Base-by-base conservation (phyloP, 2,888 invertebrate species). In the Phoenoteleia sp. region DNA sequence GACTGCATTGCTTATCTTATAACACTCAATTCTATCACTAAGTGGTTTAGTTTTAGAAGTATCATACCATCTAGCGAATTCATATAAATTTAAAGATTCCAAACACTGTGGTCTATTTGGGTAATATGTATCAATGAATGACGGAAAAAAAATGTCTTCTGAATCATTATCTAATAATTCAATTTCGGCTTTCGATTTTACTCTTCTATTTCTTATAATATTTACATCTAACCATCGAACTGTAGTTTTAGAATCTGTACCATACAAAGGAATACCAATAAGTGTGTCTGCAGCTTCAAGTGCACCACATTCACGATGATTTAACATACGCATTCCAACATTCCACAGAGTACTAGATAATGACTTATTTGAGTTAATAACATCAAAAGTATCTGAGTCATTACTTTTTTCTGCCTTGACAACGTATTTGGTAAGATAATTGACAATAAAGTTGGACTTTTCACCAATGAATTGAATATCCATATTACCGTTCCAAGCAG, bases 181-280 rank as follows among this genome's bases (percentile, higher is more conserved):
- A 17, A 86, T 62, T 21, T 83, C 71, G 47, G 45, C 33, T 21
- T 21, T 21, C 5, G 77, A 1, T 64, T 83, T 47, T 21, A 47
- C 3, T 21, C 21, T 47, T 3, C 86, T 25, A 83, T 21, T 75
- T 66, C 83, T 49, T 19, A 47, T 5, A 3, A 39, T 39, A n/a
- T 39, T 39, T 6, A 39, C 39, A 39, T 39, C 39, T 3, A 39
- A n/a, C 39, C 39, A 39, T 3, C 39, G 39, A 62, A 92, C 90
- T 42, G 89, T 91, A 29, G 91, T 92, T 4, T 81, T n/a, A 3
- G 88, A 75, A 85, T 91, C 91, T 11, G 91, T 92, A 47, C 90
- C 91, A 75, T 87, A 89, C 36, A 91, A 86, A 6, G 91, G 83
- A 39, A 89, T 86, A 5, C 84, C 84, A 13, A 87, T 45, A 13